Conservation (phyloP, 2,797 vertebrate genomes). For the Dipus sagitta region DNA sequence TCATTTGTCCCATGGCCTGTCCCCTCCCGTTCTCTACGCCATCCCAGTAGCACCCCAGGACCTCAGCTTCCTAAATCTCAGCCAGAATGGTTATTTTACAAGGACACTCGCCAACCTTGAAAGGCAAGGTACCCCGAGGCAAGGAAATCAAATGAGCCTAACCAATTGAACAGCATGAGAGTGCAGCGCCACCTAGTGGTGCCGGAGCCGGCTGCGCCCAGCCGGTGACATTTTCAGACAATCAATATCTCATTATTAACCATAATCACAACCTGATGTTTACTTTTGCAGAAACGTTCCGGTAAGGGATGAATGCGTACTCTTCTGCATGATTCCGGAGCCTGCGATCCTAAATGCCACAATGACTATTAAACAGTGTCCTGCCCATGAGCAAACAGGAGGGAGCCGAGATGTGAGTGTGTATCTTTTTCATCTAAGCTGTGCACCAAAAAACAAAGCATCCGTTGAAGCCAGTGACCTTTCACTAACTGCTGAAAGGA, state of each 20-base stretch:
- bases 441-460: constrained; percentile 77
- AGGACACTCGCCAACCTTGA: constrained; percentile 82
- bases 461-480: constrained; percentile 81
- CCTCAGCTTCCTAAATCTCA: constrained; percentile 71
- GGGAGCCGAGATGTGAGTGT: constrained; percentile 64
- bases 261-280: constrained; percentile 87
- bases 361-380: constrained; percentile 77
- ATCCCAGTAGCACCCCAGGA: constrained; percentile 49
- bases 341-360: constrained; percentile 79
- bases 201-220: neutral
- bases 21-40: constrained; percentile 20
- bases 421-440: constrained; percentile 63
- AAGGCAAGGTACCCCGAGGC: constrained; percentile 74
- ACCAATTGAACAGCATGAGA: neutral
- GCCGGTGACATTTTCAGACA: constrained; percentile 88
- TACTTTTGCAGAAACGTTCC: constrained; percentile 81
- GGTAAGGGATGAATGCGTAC: constrained; percentile 68
- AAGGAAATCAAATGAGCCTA: neutral
- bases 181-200: constrained; percentile 78
- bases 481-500: constrained; percentile 83
- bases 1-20: constrained; percentile 22
- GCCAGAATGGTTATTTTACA: constrained; percentile 67
- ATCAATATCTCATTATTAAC: constrained; percentile 91
- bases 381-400: constrained; percentile 70
- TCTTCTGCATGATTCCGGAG: constrained; percentile 63